Base-by-base conservation (phyloP, 2,888 invertebrate genomes). In the Xestia rhomboidea region DNA sequence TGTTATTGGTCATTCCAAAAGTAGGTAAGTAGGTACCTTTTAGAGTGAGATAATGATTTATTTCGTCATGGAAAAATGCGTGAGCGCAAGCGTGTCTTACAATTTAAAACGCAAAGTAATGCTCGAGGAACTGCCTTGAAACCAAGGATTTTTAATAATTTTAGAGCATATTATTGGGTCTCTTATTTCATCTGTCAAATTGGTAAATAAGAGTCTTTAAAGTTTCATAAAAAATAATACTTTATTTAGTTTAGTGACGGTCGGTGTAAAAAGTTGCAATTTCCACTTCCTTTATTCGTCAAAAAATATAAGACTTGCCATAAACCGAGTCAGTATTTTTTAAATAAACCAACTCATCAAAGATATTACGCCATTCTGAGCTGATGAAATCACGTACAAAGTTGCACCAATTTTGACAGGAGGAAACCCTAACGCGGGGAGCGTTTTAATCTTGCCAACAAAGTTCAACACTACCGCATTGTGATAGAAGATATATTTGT, bases 401-500 rank as follows among this genome's bases (percentile, higher is more conserved):
- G 85, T 88, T 83, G 79, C 82, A 83, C 70, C 77, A 85, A 82
- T 83, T 88, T 87, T 82, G 85, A 87, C 81, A 87, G 77, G 38
- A 64, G 67, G 67, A 76, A 84, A 68, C 79, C 74, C 60, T 83
- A 74, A 83, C 70, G 72, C 70, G 51, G 46, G 49, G 51, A 83
- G 68, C 85, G 77, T 78, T 87, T 87, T 86, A 89, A 89, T 89
- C 83, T 85, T 70, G 64, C 76, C 86, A 82, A 82, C 85, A 86
- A 81, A 88, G 83, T 84, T 86, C 79, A 86, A 82, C 85, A 83
- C 84, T 85, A 83, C 66, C 71, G 76, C 86, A 81, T 82, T 87
- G 86, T 82, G 85, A 87, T 87, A 87, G 76, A 88, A 87, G 84
- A 86, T 86, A 88, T 86, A 89, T 89, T 88, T 88, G 89, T 84